These are phyloP conservation scores for Dendrophyllia cribrosa DNA, from an alignment of 64 coral and sea anemone genomes.

Conservation along the genomic window DNA sequence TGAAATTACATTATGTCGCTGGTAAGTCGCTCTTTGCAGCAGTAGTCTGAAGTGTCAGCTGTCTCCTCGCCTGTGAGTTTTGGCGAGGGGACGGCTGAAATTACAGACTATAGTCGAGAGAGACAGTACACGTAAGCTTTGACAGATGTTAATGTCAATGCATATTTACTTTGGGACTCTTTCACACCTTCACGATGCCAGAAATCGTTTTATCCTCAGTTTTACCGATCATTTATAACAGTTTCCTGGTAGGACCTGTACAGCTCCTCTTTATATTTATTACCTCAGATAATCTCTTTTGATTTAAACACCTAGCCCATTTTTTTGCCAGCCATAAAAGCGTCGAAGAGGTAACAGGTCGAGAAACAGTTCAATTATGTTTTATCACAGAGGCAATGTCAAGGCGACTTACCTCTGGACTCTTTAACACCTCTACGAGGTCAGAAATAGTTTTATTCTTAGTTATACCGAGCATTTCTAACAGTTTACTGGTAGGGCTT, in stretches of 20 bases:
- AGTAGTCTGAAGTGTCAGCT: too few relatives aligned
- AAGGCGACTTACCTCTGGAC: neutral
- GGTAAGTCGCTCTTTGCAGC: too few relatives aligned
- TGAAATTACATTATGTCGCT: too few relatives aligned
- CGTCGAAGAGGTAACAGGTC: too few relatives aligned
- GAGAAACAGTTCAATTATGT: neutral
- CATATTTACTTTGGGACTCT: too few relatives aligned
- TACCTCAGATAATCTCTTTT: neutral
- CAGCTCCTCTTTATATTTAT: neutral
- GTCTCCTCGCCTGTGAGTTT: too few relatives aligned
- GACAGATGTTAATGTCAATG: too few relatives aligned
- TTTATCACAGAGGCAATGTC: neutral
- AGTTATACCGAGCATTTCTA: neutral
- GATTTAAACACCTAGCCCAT: neutral
- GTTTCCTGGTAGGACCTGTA: neutral
- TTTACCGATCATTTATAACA: neutral
- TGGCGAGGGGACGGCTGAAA: too few relatives aligned
- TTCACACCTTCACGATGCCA: too few relatives aligned
- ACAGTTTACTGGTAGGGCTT: constrained; percentile 17
- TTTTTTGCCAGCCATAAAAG: too few relatives aligned
- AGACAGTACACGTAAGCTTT: too few relatives aligned
- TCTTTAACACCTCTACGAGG: neutral
- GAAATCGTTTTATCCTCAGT: neutral
- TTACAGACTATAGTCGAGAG: too few relatives aligned
- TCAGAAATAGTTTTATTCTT: neutral